Evolutionary conservation across 2,888 invertebrate genomes (phyloP).

Genomic region (Furcula furcula): DNA sequence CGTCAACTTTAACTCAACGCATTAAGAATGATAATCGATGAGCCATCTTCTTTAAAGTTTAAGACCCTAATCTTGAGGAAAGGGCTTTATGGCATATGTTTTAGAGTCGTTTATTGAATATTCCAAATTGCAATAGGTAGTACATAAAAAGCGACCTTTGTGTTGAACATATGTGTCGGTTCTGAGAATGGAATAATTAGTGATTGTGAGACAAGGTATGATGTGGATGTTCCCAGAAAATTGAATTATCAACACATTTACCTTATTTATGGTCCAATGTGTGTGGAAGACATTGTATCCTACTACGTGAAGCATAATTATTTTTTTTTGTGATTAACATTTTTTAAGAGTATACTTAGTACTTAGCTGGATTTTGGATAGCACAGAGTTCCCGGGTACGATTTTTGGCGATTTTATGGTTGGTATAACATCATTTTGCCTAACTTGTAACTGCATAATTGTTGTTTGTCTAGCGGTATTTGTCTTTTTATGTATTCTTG

Average conservation of each 20-base stretch:
- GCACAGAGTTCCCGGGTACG: too few relatives aligned
- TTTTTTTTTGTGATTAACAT: too few relatives aligned
- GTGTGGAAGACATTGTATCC: too few relatives aligned
- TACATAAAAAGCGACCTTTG: conserved; percentile 49
- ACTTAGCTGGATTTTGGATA: too few relatives aligned
- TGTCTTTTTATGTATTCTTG: too few relatives aligned
- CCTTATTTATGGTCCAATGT: too few relatives aligned
- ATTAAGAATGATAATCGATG: conserved; percentile 12
- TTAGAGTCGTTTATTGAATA: not conserved
- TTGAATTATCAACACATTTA: conserved; percentile 15
- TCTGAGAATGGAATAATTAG: conserved; percentile 53
- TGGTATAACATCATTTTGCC: too few relatives aligned
- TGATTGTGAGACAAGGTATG: conserved; percentile 34
- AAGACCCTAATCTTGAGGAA: conserved; percentile 1
- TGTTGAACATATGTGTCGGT: conserved; percentile 52
- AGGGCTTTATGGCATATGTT: rapidly evolving
- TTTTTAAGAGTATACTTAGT: too few relatives aligned
- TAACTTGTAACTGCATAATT: too few relatives aligned
- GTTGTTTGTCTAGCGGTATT: too few relatives aligned
- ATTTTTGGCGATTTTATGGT: too few relatives aligned
- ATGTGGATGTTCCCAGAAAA: conserved; percentile 25
- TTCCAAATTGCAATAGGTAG: not conserved
- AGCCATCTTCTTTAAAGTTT: conserved; percentile 2
- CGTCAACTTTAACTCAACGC: conserved; percentile 6
- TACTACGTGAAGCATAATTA: too few relatives aligned